Conservation (phyloP, 2,888 invertebrate genomes). For the Synanthedon tipuliformis region DNA sequence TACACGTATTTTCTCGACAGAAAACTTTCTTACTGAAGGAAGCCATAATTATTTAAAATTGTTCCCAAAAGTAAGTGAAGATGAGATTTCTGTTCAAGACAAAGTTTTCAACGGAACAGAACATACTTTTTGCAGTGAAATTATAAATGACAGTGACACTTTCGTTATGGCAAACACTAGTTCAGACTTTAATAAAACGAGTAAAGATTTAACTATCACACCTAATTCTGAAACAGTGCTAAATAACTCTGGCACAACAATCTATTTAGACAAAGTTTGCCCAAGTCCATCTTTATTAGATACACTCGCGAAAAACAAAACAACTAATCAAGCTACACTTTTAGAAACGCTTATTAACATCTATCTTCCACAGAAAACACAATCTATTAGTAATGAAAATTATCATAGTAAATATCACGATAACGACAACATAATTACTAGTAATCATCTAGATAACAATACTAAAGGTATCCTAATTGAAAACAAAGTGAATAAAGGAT, state of each 20-base stretch:
- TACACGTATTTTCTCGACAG: neutral
- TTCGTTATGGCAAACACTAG: constrained; percentile 22
- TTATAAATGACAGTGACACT: constrained; percentile 6
- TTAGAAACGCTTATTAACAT: constrained; percentile 26
- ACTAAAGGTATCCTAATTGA: constrained; percentile 1
- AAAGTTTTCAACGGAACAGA: neutral
- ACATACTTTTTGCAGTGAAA: neutral
- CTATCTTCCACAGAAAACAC: constrained; percentile 20
- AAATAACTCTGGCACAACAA: neutral
- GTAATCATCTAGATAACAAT: constrained; percentile 2
- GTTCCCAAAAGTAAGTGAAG: neutral
- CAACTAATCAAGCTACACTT: constrained; percentile 9
- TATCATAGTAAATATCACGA: constrained; percentile 4
- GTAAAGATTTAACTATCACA: constrained; percentile 15
- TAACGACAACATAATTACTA: constrained; percentile 15
- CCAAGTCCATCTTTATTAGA: neutral
- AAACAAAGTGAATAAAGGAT: constrained; percentile 6
- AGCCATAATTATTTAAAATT: neutral
- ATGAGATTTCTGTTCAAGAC: neutral
- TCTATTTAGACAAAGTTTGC: neutral
- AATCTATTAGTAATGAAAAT: constrained; percentile 16
- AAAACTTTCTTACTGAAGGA: neutral
- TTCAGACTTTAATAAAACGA: constrained; percentile 23
- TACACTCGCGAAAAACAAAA: constrained; percentile 1
- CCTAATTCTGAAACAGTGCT: constrained; percentile 11